Base-by-base conservation (phyloP, 2,888 invertebrate genomes). In the Eupithecia dodoneata region DNA sequence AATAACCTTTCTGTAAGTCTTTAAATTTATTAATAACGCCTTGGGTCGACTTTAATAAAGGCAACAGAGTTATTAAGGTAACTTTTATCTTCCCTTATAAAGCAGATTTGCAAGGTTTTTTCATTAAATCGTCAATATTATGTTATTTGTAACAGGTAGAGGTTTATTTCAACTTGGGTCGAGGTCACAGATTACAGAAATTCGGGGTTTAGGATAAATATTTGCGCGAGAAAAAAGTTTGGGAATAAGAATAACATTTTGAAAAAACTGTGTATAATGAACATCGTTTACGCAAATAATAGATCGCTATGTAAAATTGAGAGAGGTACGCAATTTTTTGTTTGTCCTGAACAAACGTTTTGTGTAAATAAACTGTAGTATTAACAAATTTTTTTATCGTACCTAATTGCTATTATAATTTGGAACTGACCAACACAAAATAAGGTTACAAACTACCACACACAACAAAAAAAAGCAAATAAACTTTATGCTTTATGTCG, bases 401-500 rank as follows among this genome's bases (percentile, higher is more conserved):
- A 30, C 30, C 30, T 30, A 30, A 30, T 30, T 30, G 30, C 30
- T 30, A 30, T 30, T 30, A 30, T 30, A 30, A 30, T 30, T 30
- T 30, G 30, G 30, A 30, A 30, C 30, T 30, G 30, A 30, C 30
- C 30, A 30, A 30, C 30, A 30, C 30, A 30, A 30, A 30, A 30
- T 30, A 30, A 30, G 30, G n/a, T 7, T 2, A 65, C 2, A 44
- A 12, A 13, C n/a, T 4, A 12, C 45, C 12, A 30, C 67, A 45
- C 7, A 67, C n/a, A 3, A 45, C n/a, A 10, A 69, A 45, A 69
- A 44, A n/a, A 3, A n/a, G 2, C 42, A 42, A 15, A 67, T 42
- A 69, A 41, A 69, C 71, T 76, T 71, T 66, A 12, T 71, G 41
- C 15, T 15, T 80, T 78, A 30, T 76, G 76, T 67, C 30, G 15